Base-by-base conservation (phyloP, 1,140 invertebrate genomes). In the Augochlora pura region DNA sequence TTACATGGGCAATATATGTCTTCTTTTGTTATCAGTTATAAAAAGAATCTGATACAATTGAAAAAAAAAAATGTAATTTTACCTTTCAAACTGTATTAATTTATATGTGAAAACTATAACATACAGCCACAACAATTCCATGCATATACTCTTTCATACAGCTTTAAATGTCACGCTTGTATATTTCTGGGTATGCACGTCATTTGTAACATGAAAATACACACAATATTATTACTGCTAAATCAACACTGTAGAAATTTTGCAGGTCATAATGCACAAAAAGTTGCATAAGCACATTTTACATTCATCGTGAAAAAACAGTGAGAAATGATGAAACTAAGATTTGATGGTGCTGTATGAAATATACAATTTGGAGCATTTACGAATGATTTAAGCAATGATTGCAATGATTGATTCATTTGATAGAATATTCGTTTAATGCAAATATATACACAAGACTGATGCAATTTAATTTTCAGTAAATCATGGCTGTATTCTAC, bases 241-340 rank as follows among this genome's bases (percentile, higher is more conserved):
- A 72, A 57, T 67, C 46, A 83, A 84, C 74, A 82, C 49, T 77
- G 80, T 82, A 82, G 81, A 78, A 85, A 82, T 82, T 88, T 82
- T 72, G 77, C 70, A 86, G 75, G 75, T 86, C 85, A 85, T 87
- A 85, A 84, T 86, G 86, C 87, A 89, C 81, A 85, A 86, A 86
- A 74, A 78, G 87, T 86, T 78, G 83, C 86, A 83, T 84, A 86
- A 86, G 87, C 85, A 71, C 70, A 84, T 85, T 79, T 84, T 85
- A 85, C 81, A 86, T 75, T 52, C 75, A 88, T 80, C 68, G 76
- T 79, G 80, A 81, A 84, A 79, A 66, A 69, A 69, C 54, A 82
- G 82, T 87, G 64, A 77, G 57, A 86, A 78, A 25, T 80, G 74
- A 63, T 75, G 70, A 65, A 80, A 77, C 25, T 74, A 80, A 83